A percentile compares a stretch with the other conserved stretches of the same genome.
These are phyloP conservation scores for Bradysia coprophila DNA, from an alignment of 1,140 invertebrate species.

Conservation along the genomic window DNA sequence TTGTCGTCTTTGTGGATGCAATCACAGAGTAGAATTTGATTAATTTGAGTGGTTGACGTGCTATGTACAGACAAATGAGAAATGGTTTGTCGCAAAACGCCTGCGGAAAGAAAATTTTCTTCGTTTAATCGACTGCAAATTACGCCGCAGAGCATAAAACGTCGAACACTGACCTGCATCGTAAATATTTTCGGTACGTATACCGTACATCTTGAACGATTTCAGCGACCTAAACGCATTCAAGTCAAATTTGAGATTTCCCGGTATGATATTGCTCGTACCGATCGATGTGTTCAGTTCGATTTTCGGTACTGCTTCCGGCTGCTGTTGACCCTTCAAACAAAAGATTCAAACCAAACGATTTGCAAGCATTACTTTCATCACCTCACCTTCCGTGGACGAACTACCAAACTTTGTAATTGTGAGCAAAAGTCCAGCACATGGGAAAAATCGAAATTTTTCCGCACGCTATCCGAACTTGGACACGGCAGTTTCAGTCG, in stretches of 20 bases:
- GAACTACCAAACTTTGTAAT: constrained; percentile 32
- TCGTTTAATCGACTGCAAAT: constrained; percentile 8
- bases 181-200: constrained; percentile 43
- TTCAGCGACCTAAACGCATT: constrained; percentile 57
- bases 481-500: constrained; percentile 72
- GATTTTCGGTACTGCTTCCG: not conserved
- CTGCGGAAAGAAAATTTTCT: constrained; percentile 3
- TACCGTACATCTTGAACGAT: constrained; percentile 35
- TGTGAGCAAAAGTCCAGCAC: constrained; percentile 75
- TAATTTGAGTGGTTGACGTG: constrained; percentile 36
- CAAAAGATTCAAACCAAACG: not conserved
- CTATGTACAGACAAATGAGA: constrained; percentile 36
- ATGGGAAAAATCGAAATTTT: constrained; percentile 67
- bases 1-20: constrained; percentile 39
- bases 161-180: constrained; percentile 30
- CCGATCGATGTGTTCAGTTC: constrained; percentile 22
- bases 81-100: constrained; percentile 41
- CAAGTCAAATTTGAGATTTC: constrained; percentile 60
- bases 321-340: not conserved
- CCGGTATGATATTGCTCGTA: constrained; percentile 67
- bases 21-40: constrained; percentile 60
- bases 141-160: constrained; percentile 11
- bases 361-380: not conserved
- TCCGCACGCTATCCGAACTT: constrained; percentile 32
- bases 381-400: constrained; percentile 25